Percentiles rank a stretch among this genome's conserved stretches.
Conservation (phyloP, 2,113 vertebrate species). For the Dromaius novaehollandiae region DNA sequence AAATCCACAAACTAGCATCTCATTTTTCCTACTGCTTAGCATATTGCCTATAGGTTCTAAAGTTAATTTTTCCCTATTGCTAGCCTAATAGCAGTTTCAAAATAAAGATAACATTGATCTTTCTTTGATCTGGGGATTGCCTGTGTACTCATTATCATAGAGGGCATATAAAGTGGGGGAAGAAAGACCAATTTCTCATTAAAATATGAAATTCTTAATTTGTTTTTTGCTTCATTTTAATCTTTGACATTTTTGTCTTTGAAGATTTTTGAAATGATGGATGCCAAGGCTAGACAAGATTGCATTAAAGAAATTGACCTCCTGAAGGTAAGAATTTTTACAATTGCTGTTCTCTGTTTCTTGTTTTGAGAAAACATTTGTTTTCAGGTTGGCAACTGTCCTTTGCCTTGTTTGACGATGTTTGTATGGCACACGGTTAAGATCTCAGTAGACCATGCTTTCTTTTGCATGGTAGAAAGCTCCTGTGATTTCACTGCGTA, state of each 20-base stretch:
- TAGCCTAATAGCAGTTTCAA: neutral
- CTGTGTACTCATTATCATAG: neutral
- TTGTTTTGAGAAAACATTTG: neutral
- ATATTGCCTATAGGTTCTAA: neutral
- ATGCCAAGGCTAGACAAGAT: constrained; percentile 92
- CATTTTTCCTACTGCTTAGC: neutral
- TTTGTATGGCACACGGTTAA: fast-evolving
- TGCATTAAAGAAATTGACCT: constrained; percentile 96
- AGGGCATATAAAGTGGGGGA: neutral
- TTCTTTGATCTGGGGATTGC: neutral
- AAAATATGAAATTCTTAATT: neutral
- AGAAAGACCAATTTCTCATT: neutral
- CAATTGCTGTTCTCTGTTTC: neutral
- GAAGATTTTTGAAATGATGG: constrained; percentile 97
- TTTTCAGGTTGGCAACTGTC: neutral
- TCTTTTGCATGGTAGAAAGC: neutral
- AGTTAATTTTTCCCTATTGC: neutral
- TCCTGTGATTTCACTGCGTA: no score
- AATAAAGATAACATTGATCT: constrained; percentile 23
- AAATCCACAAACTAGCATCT: neutral
- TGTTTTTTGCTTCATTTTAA: neutral
- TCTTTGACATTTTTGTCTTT: neutral
- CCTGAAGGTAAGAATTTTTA: constrained; percentile 83
- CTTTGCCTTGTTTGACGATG: neutral
- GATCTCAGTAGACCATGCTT: fast-evolving